Evolutionary conservation across 1,140 invertebrate species (phyloP), one percentile per base, ranked within the genome.

Genomic region (Drosophila kurseongensis): DNA sequence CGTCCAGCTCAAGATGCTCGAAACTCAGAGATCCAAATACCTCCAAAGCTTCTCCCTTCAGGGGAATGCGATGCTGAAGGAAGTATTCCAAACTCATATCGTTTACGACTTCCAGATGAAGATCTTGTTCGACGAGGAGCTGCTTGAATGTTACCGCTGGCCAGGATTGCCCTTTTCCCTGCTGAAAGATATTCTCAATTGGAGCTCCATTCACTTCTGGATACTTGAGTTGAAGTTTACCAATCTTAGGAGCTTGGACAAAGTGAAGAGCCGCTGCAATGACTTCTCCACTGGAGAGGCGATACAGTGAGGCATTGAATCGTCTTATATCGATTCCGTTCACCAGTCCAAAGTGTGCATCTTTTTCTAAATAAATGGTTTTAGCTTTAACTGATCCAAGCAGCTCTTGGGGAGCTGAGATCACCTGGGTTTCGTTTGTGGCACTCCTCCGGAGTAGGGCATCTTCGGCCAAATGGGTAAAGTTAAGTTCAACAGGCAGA

Each of bases 221-320:
- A 6, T 16, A 2, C 5, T 29, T n/a, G 13, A 86, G 29, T 6
- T 16, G 18, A 6, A 90, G 56, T 8, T 42, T 67, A 0, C 36
- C 40, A n/a, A 82, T 35, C 1, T 9, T 50, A 0, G 81, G 81
- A 0, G 81, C 13, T 27, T 40, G 58, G 4, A 14, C 14, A n/a
- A 92, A 92, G 7, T 47, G 42, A 0, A 92, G 52, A 2, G 61
- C 36, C 0, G 72, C 91, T 1, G 8, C 51, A 16, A 92, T 83
- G 9, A 81, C 69, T n/a, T 35, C n/a, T 0, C 68, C 65, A 14
- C 75, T 80, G 9, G 80, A 79, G 35, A 60, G 41, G 1, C 90
- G 81, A 68, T 91, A 92, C 0, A 92, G 60, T 4, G 90, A 91
- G 5, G 62, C 51, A 68, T 92, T 91, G 3, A 92, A 52, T 3